These are phyloP conservation scores for Aphidoletes aphidimyza DNA, from an alignment of 2,888 invertebrate genomes.

Conservation along the genomic window DNA sequence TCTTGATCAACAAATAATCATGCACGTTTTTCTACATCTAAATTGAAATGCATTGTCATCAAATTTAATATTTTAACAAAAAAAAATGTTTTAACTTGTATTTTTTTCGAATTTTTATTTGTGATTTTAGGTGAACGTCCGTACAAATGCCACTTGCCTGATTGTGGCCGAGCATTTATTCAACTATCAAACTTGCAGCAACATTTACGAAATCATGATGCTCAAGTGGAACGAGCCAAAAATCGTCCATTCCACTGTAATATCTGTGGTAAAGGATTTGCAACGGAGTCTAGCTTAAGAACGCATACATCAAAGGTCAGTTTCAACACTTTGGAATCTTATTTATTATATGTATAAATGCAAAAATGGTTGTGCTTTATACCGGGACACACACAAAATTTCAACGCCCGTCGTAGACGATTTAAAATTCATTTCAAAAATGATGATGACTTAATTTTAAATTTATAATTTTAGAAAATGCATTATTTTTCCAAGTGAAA, in stretches of 20 bases:
- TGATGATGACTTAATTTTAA: too few relatives aligned
- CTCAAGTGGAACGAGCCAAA: conserved; percentile 93
- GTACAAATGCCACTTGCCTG: conserved; percentile 95
- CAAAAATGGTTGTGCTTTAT: too few relatives aligned
- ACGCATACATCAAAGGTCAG: conserved; percentile 98
- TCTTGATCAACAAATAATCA: too few relatives aligned
- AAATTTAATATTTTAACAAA: too few relatives aligned
- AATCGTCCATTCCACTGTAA: conserved; percentile 96
- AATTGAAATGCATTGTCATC: too few relatives aligned
- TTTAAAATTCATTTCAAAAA: too few relatives aligned
- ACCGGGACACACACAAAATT: too few relatives aligned
- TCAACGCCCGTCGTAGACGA: too few relatives aligned
- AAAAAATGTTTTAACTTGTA: conserved; percentile 58
- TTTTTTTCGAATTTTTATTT: conserved; percentile 60
- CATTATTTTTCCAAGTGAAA: neutral
- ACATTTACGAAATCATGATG: conserved; percentile 94
- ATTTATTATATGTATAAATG: too few relatives aligned
- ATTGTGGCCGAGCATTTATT: conserved; percentile 95
- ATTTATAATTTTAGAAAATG: too few relatives aligned
- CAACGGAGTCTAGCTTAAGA: conserved; percentile 93
- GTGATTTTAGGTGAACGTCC: conserved; percentile 91
- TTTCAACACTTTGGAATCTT: conserved; percentile 61
- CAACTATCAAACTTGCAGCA: conserved; percentile 96
- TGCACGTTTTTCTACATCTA: too few relatives aligned
- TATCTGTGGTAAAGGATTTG: conserved; percentile 96